Evolutionary conservation across 2,113 vertebrate genomes (phyloP).

Genomic region (Tyrannus savana): DNA sequence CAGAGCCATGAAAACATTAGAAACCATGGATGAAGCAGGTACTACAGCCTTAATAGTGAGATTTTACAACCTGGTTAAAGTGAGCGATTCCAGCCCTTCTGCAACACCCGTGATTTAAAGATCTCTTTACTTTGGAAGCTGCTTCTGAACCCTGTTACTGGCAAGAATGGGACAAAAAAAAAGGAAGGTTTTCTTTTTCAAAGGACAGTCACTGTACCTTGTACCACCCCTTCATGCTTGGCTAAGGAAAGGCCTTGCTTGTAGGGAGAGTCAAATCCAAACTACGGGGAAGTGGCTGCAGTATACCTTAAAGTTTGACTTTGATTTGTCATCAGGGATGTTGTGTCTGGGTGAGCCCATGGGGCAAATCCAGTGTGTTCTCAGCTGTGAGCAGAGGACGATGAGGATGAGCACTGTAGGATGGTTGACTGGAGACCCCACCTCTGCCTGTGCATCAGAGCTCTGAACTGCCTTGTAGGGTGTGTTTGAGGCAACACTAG

Average conservation of each 20-base stretch:
- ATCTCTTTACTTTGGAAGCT: slow-evolving; percentile 18
- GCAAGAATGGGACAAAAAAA: background rate
- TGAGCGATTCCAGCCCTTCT: slow-evolving; percentile 57
- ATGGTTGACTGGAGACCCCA: background rate
- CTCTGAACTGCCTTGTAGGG: background rate
- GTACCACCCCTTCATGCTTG: background rate
- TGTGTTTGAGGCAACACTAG: background rate
- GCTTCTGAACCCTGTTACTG: background rate
- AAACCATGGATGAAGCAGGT: slow-evolving; percentile 35
- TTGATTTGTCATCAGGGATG: background rate
- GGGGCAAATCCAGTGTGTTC: background rate
- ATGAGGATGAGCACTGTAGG: background rate
- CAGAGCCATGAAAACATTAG: slow-evolving; percentile 63
- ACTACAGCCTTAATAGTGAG: slow-evolving; percentile 17
- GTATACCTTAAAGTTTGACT: background rate
- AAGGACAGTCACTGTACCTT: background rate
- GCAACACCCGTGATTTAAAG: slow-evolving; percentile 59
- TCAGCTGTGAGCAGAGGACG: background rate
- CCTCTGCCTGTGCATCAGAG: background rate
- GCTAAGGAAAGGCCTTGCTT: background rate
- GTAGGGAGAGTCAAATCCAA: background rate
- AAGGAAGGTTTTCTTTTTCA: background rate
- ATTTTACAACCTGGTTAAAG: slow-evolving; percentile 73
- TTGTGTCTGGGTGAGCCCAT: background rate
- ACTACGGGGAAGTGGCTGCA: background rate